Conservation (phyloP, 2,888 invertebrate species). For the Meandrusa payeni region DNA sequence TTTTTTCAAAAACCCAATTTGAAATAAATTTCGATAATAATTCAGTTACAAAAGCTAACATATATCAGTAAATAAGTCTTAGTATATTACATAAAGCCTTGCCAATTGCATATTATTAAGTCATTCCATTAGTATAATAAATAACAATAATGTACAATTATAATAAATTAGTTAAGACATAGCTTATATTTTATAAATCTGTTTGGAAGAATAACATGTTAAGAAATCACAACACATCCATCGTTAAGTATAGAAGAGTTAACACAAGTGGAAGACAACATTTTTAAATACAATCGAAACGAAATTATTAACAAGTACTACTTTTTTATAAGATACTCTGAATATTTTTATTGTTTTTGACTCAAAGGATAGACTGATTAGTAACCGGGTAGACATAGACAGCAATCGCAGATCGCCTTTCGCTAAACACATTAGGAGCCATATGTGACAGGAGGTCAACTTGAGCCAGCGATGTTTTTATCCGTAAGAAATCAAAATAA, state of each 20-base stretch:
- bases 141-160: constrained; percentile 3
- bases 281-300: neutral
- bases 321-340: no score
- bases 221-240: constrained; percentile 30
- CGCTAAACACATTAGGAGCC: no score
- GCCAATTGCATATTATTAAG: neutral
- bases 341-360: no score
- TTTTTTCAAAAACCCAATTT: neutral
- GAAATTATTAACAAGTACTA: neutral
- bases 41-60: neutral
- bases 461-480: no score
- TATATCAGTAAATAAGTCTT: neutral
- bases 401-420: no score
- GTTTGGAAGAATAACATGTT: constrained; percentile 27
- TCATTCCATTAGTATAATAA: constrained; percentile 4
- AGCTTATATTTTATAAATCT: constrained; percentile 16
- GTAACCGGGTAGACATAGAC: no score
- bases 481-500: no score
- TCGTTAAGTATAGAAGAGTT: constrained; percentile 25
- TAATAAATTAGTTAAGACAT: neutral
- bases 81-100: neutral
- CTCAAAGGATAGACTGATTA: no score
- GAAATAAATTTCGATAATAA: neutral
- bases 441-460: no score
- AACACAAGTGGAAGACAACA: constrained; percentile 16